These are phyloP conservation scores for Acanthoscelides obtectus DNA, from an alignment of 2,888 invertebrate genomes.

Conservation along the genomic window DNA sequence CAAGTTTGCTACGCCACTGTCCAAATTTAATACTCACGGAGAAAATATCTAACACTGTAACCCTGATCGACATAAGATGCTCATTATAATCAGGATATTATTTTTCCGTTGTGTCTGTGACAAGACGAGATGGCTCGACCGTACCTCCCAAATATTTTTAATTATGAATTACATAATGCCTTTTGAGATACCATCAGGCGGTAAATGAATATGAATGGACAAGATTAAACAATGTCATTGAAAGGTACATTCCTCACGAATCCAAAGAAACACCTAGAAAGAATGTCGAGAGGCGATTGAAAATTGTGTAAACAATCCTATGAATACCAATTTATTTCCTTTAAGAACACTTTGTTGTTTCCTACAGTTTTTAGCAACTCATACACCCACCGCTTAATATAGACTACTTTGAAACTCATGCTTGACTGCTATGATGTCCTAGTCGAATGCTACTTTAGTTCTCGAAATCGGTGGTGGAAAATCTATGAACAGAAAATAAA, in stretches of 20 bases:
- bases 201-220: background rate
- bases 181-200: slow-evolving; percentile 8
- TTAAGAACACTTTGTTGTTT: no score
- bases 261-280: background rate
- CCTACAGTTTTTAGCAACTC: no score
- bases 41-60: slow-evolving; percentile 2
- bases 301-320: no score
- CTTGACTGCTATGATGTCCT: no score
- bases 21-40: background rate
- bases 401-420: no score
- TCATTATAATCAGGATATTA: slow-evolving; percentile 28
- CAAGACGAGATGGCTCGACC: slow-evolving; percentile 5
- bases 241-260: background rate
- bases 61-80: slow-evolving; percentile 13
- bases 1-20: background rate
- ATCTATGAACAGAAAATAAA: no score
- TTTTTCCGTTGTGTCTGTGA: slow-evolving; percentile 12
- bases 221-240: background rate
- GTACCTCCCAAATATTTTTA: slow-evolving; percentile 9
- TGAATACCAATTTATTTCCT: no score
- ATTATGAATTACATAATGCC: slow-evolving; percentile 16
- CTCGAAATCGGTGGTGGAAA: no score
- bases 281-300: background rate
- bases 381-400: no score
- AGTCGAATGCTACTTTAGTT: no score